These are phyloP conservation scores for Copsychus sechellarum DNA, from an alignment of 2,113 vertebrate species.

Conservation along the genomic window DNA sequence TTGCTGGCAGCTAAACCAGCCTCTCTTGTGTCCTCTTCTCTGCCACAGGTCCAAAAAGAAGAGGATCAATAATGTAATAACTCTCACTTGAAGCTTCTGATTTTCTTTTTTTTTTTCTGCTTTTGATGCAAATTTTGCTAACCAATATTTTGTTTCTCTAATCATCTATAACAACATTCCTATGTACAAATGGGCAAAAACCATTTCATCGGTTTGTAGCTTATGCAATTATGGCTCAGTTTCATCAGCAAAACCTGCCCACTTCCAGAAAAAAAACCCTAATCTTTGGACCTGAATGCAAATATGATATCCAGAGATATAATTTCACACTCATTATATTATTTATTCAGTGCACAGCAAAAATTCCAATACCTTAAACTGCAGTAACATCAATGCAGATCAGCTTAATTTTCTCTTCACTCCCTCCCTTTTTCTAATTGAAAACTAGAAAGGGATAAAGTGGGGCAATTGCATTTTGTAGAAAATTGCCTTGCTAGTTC, in stretches of 20 bases:
- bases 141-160: not conserved
- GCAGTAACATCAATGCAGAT: not conserved
- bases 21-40: not conserved
- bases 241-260: not conserved
- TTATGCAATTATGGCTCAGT: not conserved
- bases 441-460: not conserved
- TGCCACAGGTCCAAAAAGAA: not conserved
- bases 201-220: not conserved
- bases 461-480: not conserved
- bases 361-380: not conserved
- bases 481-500: not conserved
- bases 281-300: not conserved
- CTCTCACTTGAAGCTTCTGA: not conserved
- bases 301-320: not conserved
- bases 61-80: not conserved
- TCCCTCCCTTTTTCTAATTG: not conserved
- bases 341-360: not conserved
- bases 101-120: not conserved
- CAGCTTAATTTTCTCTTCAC: not conserved
- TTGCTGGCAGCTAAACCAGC: not conserved
- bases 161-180: not conserved
- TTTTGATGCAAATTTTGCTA: not conserved
- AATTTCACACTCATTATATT: not conserved
- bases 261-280: not conserved
- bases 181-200: accelerated